Base-by-base conservation (phyloP, 2,888 invertebrate genomes). In the Hirtodrosophila cameraria region DNA sequence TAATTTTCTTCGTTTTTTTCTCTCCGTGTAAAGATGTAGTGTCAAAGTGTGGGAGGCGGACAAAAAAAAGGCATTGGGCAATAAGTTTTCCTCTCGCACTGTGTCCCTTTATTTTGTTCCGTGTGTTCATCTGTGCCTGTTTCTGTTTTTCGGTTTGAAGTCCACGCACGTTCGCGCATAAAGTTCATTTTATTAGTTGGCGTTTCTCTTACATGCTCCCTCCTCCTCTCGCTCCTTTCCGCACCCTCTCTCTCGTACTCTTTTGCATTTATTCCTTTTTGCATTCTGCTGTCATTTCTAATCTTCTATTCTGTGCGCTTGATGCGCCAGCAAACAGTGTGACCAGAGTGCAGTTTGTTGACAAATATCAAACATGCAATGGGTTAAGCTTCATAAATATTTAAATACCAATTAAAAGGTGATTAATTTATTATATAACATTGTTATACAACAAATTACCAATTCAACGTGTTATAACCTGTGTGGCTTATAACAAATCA, bases 111-210 rank as follows among this genome's bases (percentile, higher is more conserved):
- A 25, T 16, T 18, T 1, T 25, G 43, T 49, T n/a, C 4, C 20
- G 13, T n/a, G n/a, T n/a, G n/a, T 15, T 31, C 12, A 8, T 33
- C 23, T 45, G 41, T 38, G 20, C 49, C 46, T 38, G 43, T 43
- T 31, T 27, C 55, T 39, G 45, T 55, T 75, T 43, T 31, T 27
- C 55, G 38, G 45, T 55, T 75, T 43, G 27, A 38, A 82, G 84
- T 82, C 81, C 50, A 72, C 67, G 84, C 81, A 82, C 81, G 81
- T 82, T 77, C 75, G 67, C 67, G 67, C 86, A 80, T 86, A 86
- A 86, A 86, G 86, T 70, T 80, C 86, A 82, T 83, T 82, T 82
- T 82, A 86, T 86, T 86, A 83, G 81, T 83, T 75, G 64, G 55
- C 68, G 57, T 60, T 74, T 74, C 61, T 42, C 39, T 55, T 16